These are phyloP conservation scores for Hyles lineata DNA, from an alignment of 2,888 invertebrate species.

Conservation along the genomic window DNA sequence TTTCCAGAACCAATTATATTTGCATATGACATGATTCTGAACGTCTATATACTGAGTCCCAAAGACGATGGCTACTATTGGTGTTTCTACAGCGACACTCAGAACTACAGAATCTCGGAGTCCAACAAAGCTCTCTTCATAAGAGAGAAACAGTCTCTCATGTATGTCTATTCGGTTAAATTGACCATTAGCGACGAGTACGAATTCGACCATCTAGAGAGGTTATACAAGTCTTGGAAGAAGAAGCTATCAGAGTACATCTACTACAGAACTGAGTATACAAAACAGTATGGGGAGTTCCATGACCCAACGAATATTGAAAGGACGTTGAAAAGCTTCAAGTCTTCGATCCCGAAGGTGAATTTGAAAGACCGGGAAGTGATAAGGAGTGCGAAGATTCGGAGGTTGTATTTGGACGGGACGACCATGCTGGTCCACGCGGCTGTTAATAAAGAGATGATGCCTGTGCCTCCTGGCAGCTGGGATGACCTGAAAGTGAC, in stretches of 20 bases:
- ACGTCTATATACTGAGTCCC: conserved; percentile 56
- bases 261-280: conserved; percentile 63
- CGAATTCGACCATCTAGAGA: conserved; percentile 41
- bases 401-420: conserved; percentile 64
- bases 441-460: conserved; percentile 58
- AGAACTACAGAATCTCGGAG: conserved; percentile 54
- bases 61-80: conserved; percentile 74
- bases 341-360: conserved; percentile 44
- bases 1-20: conserved; percentile 59
- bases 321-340: conserved; percentile 51
- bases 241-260: conserved; percentile 67
- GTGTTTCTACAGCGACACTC: conserved; percentile 68
- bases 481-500: conserved; percentile 62
- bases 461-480: conserved; percentile 55
- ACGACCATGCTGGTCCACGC: conserved; percentile 65
- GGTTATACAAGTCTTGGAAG: conserved; percentile 52
- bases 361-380: conserved; percentile 52
- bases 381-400: conserved; percentile 55
- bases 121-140: conserved; percentile 69
- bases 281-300: conserved; percentile 45
- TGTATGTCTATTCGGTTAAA: conserved; percentile 64
- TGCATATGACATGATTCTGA: conserved; percentile 45
- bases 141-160: conserved; percentile 57
- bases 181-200: conserved; percentile 51
- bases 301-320: conserved; percentile 39